These are phyloP conservation scores for Falcunculus frontatus DNA, from an alignment of 2,113 vertebrate genomes.

Conservation along the genomic window DNA sequence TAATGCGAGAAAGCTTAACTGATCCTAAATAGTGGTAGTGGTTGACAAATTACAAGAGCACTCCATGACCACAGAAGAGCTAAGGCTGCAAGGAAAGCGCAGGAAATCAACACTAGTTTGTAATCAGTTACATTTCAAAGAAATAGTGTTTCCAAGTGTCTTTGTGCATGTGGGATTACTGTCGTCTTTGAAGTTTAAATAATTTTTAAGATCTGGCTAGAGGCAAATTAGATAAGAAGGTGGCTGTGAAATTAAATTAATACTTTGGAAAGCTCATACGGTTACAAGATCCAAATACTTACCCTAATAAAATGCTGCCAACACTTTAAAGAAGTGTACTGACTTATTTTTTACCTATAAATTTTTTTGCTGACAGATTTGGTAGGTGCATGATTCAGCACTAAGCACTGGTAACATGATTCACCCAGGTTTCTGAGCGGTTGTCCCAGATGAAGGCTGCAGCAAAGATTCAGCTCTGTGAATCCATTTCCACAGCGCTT, in stretches of 20 bases:
- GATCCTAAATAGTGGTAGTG: background rate
- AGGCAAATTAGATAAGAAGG: constrained; percentile 37
- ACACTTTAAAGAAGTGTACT: background rate
- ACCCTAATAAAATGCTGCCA: background rate
- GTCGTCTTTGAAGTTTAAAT: constrained; percentile 15
- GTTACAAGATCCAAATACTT: background rate
- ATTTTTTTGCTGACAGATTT: background rate
- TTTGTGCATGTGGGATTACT: background rate
- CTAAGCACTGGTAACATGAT: background rate
- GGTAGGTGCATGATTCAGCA: background rate
- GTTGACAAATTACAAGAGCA: background rate
- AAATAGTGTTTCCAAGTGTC: background rate
- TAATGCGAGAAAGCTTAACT: constrained; percentile 23
- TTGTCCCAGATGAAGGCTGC: background rate
- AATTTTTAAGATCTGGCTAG: constrained; percentile 10
- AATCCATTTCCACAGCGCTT: background rate
- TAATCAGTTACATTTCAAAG: constrained; percentile 15
- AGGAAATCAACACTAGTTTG: background rate
- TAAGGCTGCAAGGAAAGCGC: background rate
- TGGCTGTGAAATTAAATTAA: constrained; percentile 25
- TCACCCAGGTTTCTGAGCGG: background rate
- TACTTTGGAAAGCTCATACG: background rate
- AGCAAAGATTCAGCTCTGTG: background rate
- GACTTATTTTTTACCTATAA: background rate
- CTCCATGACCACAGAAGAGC: background rate